A percentile compares a stretch with the other conserved stretches of the same genome.
Conservation (phyloP, 2,113 vertebrate genomes). For the Pollachius pollachius region DNA sequence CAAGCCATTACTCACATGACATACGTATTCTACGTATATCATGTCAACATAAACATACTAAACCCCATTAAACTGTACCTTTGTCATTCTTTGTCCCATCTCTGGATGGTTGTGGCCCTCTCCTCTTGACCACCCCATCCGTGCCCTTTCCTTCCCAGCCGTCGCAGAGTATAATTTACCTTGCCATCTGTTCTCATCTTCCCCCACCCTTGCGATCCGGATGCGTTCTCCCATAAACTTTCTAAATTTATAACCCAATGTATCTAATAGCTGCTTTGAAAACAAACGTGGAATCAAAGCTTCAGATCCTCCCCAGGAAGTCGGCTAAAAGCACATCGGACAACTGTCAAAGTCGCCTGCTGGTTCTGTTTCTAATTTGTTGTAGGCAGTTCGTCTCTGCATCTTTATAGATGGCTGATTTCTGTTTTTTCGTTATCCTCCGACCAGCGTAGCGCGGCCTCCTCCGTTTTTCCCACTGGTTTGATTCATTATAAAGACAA, state of each 20-base stretch:
- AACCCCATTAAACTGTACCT: not conserved
- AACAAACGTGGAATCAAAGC: slow-evolving; percentile 44
- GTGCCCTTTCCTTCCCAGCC: slow-evolving; percentile 13
- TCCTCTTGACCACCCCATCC: not conserved
- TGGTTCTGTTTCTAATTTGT: not conserved
- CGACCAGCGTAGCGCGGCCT: slow-evolving; percentile 19
- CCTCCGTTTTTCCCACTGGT: slow-evolving; percentile 30
- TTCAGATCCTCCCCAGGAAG: slow-evolving; percentile 15
- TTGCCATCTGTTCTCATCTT: too few relatives aligned
- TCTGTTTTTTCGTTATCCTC: slow-evolving; percentile 42
- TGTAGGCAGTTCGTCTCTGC: not conserved
- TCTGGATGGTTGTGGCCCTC: not conserved
- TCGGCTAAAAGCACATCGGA: slow-evolving; percentile 38
- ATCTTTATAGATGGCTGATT: not conserved
- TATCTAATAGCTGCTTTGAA: too few relatives aligned
- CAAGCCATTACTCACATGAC: not conserved
- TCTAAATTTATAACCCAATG: too few relatives aligned
- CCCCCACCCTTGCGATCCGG: slow-evolving; percentile 34
- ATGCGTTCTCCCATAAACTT: not conserved
- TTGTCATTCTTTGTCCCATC: not conserved
- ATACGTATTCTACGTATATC: slow-evolving; percentile 6
- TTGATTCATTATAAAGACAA: not conserved
- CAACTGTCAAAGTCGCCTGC: slow-evolving; percentile 49
- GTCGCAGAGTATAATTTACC: too few relatives aligned
- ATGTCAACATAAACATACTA: not conserved